phyloP scores from a whole-genome alignment of 2,888 invertebrate genomes.

The Pyrocoelia pectoralis region DNA sequence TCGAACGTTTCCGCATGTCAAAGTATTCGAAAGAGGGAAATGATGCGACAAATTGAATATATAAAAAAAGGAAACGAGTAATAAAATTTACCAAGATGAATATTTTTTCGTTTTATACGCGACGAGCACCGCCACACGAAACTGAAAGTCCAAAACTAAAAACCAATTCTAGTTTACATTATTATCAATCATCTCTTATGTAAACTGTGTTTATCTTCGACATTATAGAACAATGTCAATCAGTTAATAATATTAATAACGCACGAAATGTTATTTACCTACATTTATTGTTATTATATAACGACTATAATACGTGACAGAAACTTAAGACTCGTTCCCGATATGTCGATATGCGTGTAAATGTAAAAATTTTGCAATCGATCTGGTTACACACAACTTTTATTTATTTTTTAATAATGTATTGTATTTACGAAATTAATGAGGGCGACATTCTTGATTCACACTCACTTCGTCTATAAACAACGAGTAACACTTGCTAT shows the following conservation, averaged over 20 bases:
- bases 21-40: not conserved
- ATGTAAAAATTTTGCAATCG: too few species aligned
- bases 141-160: constrained; percentile 11
- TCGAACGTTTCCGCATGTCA: not conserved
- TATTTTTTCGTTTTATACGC: not conserved
- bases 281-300: constrained; percentile 1
- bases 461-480: too few species aligned
- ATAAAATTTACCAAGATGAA: constrained; percentile 3
- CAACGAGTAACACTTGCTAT: too few species aligned
- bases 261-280: constrained; percentile 7
- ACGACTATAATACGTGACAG: not conserved
- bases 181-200: constrained; percentile 6
- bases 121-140: not conserved
- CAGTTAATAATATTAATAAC: not conserved
- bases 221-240: constrained; percentile 7
- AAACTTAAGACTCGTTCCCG: constrained; percentile 1
- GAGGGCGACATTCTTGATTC: too few species aligned
- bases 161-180: not conserved
- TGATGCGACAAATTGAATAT: not conserved
- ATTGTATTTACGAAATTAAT: too few species aligned
- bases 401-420: too few species aligned
- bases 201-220: constrained; percentile 7
- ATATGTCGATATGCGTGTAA: not conserved
- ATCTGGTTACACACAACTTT: too few species aligned
- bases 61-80: not conserved